These are phyloP conservation scores for Synaphobranchus kaupii DNA, from an alignment of 2,797 vertebrate genomes.

Conservation along the genomic window DNA sequence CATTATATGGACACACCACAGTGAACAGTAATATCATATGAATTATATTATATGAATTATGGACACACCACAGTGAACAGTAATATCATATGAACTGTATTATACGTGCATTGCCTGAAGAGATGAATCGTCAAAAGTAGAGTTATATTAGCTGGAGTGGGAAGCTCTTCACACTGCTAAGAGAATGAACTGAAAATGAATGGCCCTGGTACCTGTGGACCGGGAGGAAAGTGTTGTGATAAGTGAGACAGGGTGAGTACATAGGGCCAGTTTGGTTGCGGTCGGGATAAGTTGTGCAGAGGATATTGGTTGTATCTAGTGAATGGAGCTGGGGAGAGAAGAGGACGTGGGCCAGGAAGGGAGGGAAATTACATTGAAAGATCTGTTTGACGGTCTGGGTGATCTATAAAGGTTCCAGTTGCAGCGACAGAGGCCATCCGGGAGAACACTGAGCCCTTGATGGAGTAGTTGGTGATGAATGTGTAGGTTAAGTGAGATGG, in stretches of 20 bases:
- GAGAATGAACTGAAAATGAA: not conserved
- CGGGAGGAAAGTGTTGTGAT: not conserved
- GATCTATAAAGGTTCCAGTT: not conserved
- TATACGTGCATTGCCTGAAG: not conserved
- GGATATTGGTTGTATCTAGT: not conserved
- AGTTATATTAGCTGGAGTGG: not conserved
- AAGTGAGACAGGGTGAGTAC: no score
- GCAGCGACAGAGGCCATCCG: not conserved
- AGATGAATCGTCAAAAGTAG: not conserved
- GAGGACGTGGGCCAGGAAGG: not conserved
- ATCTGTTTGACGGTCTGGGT: not conserved
- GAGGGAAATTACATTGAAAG: not conserved
- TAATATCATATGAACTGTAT: not conserved
- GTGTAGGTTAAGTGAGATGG: not conserved
- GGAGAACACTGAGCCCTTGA: not conserved
- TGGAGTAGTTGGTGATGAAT: not conserved
- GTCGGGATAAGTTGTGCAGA: not conserved
- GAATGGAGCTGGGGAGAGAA: no score
- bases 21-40: not conserved
- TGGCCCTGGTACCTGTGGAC: not conserved
- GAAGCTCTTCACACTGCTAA: not conserved
- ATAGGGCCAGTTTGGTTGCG: not conserved
- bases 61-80: not conserved
- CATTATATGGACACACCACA: not conserved
- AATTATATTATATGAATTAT: not conserved